Evolutionary conservation across 2,113 vertebrate species (phyloP).

Genomic region (Fregata magnificens): DNA sequence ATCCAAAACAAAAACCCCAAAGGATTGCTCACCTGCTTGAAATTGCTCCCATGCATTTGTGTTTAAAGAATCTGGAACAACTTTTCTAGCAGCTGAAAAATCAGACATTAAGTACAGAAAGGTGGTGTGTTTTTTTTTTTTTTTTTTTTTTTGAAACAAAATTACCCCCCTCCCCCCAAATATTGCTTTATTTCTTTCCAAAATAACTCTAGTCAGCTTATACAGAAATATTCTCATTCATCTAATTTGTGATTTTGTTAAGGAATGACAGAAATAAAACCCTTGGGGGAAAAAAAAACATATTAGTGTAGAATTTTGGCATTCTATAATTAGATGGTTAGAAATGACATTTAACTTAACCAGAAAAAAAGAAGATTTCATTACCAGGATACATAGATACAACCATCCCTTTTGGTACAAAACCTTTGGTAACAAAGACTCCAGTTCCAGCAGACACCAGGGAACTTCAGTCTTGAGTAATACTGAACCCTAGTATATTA

Average conservation of each 20-base stretch:
- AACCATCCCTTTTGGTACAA: conserved; percentile 74
- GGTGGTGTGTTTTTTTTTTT: too few species aligned
- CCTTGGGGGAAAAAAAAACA: neutral
- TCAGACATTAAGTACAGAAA: neutral
- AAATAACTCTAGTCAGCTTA: neutral
- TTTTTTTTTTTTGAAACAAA: neutral
- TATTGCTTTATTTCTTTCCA: neutral
- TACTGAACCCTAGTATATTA: conserved; percentile 78
- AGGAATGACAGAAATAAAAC: neutral
- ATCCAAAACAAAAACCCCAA: neutral
- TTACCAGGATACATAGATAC: conserved; percentile 88
- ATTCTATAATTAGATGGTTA: neutral
- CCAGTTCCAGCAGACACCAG: conserved; percentile 80
- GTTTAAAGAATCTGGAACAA: neutral
- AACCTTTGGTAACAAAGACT: conserved; percentile 82
- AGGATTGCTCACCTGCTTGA: neutral
- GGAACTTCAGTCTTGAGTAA: conserved; percentile 74
- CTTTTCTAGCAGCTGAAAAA: neutral
- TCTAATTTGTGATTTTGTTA: neutral
- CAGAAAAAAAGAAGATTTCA: neutral
- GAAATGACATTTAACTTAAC: neutral
- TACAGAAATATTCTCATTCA: neutral
- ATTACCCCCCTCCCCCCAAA: neutral
- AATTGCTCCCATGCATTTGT: neutral
- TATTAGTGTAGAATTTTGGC: neutral